Evolutionary conservation across 2,797 vertebrate genomes (phyloP).

Genomic region (Taenioides sp.): DNA sequence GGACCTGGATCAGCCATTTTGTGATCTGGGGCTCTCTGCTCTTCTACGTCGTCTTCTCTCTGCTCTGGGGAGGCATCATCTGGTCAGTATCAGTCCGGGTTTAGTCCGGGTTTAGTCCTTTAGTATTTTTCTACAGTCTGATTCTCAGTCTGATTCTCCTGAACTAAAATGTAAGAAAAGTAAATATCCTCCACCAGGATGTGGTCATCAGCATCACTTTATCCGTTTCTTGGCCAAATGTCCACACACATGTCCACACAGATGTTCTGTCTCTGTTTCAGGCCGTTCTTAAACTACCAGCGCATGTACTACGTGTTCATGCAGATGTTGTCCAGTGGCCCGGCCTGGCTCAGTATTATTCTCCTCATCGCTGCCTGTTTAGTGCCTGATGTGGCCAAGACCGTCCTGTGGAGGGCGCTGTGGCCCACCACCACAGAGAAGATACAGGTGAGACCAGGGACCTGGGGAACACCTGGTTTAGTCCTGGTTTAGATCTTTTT

Average conservation of each 20-base stretch:
- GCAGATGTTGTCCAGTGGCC: conserved; percentile 95
- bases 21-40: conserved; percentile 97
- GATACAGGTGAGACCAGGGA: conserved; percentile 82
- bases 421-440: conserved; percentile 93
- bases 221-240: no score
- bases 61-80: conserved; percentile 88
- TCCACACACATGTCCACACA: no score
- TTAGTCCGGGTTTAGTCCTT: not conserved
- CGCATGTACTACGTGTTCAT: conserved; percentile 99
- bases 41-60: conserved; percentile 95
- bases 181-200: no score
- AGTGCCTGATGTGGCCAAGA: conserved; percentile 95
- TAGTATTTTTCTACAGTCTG: no score
- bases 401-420: conserved; percentile 88
- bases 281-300: conserved; percentile 83
- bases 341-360: conserved; percentile 93
- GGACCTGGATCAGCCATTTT: conserved; percentile 99
- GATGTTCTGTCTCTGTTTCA: no score
- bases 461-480: not conserved
- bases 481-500: no score
- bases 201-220: no score
- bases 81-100: not conserved
- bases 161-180: no score
- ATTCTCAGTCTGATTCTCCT: no score
- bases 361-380: conserved; percentile 91